Base-by-base conservation (phyloP, 2,888 invertebrate species). In the Protophormia terraenovae region DNA sequence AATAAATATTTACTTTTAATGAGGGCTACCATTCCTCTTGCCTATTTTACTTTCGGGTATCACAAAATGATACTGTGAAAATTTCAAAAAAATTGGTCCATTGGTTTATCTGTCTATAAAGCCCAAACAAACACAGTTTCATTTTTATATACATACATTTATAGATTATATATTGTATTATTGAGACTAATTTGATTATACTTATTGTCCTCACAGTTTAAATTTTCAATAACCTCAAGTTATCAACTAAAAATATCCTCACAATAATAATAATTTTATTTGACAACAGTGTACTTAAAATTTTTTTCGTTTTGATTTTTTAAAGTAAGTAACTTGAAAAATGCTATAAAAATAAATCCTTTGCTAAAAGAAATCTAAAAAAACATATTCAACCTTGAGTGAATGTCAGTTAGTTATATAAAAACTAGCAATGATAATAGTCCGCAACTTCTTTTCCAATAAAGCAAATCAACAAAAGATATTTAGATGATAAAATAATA, bases 401-500 rank as follows among this genome's bases (percentile, higher is more conserved):
- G 27, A 58, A 58, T 67, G 55, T 45, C 55, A 77, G n/a, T 45
- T 16, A 22, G 12, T 32, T 67, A 19, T 16, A 14, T 12, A 50
- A 53, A 72, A 38, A 71, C 69, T 38, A 55, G 8, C 24, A 19
- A 27, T 69, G 62, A 78, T 29, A 66, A 3, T 16, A n/a, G n/a
- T n/a, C n/a, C n/a, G n/a, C n/a, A n/a, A 35, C 60, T 67, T 50
- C 47, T 53, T 55, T 55, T 69, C 10, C 24, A 41, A 22, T 35
- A 72, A 45, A 64, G 32, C n/a, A 38, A 50, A 32, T 78, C 58
- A 35, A 50, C 32, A 58, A 8, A 53, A 55, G 3, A 66, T 64
- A 16, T 35, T 35, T 12, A 12, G 16, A 69, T 47, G 19, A 69
- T 79, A 53, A 55, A n/a, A 29, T 24, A 50, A 19, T 22, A n/a